Evolutionary conservation across 2,888 invertebrate genomes (phyloP).

Genomic region (Lottia scabra): DNA sequence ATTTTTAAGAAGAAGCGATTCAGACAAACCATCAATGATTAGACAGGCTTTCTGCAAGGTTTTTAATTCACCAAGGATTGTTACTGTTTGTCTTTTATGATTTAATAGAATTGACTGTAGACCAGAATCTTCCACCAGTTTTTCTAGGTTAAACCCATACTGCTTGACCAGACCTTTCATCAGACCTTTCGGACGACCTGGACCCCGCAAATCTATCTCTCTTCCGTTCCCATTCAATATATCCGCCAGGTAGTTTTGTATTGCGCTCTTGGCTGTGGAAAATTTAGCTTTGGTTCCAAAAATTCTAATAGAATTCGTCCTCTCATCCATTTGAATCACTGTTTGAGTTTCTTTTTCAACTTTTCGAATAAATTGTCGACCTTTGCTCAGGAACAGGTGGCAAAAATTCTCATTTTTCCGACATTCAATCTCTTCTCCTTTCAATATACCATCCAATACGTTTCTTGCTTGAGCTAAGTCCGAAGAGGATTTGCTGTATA

Average conservation of each 20-base stretch:
- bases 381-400: slow-evolving; percentile 35
- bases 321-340: slow-evolving; percentile 35
- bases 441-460: slow-evolving; percentile 31
- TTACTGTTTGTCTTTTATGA: slow-evolving; percentile 33
- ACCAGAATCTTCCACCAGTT: slow-evolving; percentile 24
- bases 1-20: background rate
- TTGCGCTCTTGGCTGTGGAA: slow-evolving; percentile 18
- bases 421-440: slow-evolving; percentile 35
- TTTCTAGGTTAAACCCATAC: slow-evolving; percentile 38
- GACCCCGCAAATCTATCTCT: slow-evolving; percentile 32
- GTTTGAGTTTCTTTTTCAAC: slow-evolving; percentile 31
- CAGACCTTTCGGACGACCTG: slow-evolving; percentile 39
- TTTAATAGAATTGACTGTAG: slow-evolving; percentile 33
- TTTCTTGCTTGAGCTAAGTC: slow-evolving; percentile 32
- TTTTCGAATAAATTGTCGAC: slow-evolving; percentile 24
- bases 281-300: slow-evolving; percentile 31
- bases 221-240: background rate
- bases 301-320: slow-evolving; percentile 34
- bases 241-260: slow-evolving; percentile 28
- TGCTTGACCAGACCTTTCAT: slow-evolving; percentile 41
- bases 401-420: slow-evolving; percentile 21
- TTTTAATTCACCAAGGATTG: slow-evolving; percentile 33
- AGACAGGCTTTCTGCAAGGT: slow-evolving; percentile 29
- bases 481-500: slow-evolving; percentile 30
- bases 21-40: slow-evolving; percentile 23